phyloP scores from a whole-genome alignment of 2,797 vertebrate genomes.

The Allobates femoralis region DNA sequence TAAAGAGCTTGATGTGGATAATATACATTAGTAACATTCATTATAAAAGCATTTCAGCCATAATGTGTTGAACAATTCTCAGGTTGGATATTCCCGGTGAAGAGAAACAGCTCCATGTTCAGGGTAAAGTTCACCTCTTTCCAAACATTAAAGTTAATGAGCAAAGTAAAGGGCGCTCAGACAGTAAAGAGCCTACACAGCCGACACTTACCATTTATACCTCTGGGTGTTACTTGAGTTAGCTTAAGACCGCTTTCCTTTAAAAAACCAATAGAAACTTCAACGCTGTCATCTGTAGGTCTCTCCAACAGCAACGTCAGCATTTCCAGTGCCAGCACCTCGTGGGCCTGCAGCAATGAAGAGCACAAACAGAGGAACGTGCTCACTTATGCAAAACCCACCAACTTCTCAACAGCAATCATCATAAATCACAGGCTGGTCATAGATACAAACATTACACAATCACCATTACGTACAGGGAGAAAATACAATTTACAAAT shows the following conservation, averaged over 20 bases:
- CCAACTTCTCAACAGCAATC: neutral
- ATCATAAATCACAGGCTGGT: neutral
- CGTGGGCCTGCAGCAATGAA: slow-evolving; percentile 83
- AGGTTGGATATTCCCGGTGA: neutral
- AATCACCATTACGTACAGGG: neutral
- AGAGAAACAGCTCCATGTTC: neutral
- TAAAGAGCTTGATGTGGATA: neutral
- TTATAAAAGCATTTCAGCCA: neutral
- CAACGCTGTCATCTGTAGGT: slow-evolving; percentile 96
- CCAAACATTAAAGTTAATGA: slow-evolving; percentile 51
- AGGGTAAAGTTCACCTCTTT: slow-evolving; percentile 34
- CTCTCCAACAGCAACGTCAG: slow-evolving; percentile 94
- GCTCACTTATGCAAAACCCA: neutral
- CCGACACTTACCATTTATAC: slow-evolving; percentile 86
- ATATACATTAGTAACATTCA: neutral
- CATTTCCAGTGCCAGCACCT: slow-evolving; percentile 97
- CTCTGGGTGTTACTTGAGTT: slow-evolving; percentile 93
- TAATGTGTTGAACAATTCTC: neutral
- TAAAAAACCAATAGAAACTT: slow-evolving; percentile 94
- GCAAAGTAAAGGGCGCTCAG: slow-evolving; percentile 4
- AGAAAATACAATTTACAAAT: neutral
- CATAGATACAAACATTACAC: neutral
- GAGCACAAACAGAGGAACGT: neutral
- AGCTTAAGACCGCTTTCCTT: slow-evolving; percentile 97
- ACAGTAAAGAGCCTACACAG: slow-evolving; percentile 21